These are phyloP conservation scores for Leucoraja erinaceus DNA, from an alignment of 2,113 vertebrate genomes.

Conservation along the genomic window DNA sequence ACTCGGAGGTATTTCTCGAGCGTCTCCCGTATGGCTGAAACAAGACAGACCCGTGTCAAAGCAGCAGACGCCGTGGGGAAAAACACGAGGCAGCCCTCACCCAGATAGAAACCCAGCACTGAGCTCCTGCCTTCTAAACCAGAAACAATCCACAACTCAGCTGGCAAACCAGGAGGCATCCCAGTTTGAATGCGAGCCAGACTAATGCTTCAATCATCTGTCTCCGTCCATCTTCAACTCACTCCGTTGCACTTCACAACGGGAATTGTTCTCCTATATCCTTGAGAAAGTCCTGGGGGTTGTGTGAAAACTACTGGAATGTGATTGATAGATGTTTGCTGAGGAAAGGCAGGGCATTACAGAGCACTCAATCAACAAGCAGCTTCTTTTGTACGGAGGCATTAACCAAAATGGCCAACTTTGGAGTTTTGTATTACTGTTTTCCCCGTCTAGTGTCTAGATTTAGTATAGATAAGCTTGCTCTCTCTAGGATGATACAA, in stretches of 20 bases:
- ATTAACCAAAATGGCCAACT: background rate
- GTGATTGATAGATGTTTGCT: background rate
- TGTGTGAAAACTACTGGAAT: background rate
- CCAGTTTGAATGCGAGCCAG: background rate
- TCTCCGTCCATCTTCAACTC: background rate
- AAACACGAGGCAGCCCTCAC: background rate
- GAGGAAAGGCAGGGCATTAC: background rate
- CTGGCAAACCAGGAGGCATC: background rate
- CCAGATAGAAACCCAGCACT: background rate
- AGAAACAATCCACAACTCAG: background rate
- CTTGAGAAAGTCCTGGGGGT: background rate
- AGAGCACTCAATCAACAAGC: background rate
- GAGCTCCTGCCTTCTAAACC: background rate
- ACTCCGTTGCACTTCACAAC: background rate
- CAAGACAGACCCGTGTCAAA: slow-evolving; percentile 20
- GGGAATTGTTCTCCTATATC: background rate
- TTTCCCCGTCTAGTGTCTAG: background rate
- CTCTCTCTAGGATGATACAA: background rate
- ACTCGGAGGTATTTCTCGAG: slow-evolving; percentile 72
- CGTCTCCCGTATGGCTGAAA: slow-evolving; percentile 58
- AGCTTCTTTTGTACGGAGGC: no score
- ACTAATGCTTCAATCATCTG: background rate
- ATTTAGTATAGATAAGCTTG: no score
- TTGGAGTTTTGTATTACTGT: background rate
- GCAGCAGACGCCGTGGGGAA: no score